Conservation (phyloP, 2,888 invertebrate genomes). For the Mongoloraphidia duomilia region DNA sequence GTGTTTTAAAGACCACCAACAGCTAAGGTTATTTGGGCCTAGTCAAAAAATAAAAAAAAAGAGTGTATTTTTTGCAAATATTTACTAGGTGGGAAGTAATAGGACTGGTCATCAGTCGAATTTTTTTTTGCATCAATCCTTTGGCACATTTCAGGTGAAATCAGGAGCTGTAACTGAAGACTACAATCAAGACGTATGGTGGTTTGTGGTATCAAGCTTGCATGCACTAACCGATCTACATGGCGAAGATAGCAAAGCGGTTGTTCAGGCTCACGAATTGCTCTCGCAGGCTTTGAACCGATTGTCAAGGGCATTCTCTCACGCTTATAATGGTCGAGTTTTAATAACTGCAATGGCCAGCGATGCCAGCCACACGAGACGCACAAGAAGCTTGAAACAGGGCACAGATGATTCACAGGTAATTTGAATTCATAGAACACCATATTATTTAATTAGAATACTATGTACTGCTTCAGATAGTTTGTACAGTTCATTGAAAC, state of each 20-base stretch:
- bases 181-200: slow-evolving; percentile 46
- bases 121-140: too few relatives aligned
- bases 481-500: neutral
- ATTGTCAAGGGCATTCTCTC: slow-evolving; percentile 37
- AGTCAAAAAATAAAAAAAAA: too few relatives aligned
- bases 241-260: slow-evolving; percentile 46
- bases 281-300: slow-evolving; percentile 39
- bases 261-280: slow-evolving; percentile 47
- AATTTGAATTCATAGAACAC: too few relatives aligned
- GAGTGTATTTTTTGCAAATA: too few relatives aligned
- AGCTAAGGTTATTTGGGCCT: too few relatives aligned
- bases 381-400: slow-evolving; percentile 26
- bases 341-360: slow-evolving; percentile 49
- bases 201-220: slow-evolving; percentile 47
- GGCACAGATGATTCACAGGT: neutral
- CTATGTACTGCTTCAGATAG: too few relatives aligned
- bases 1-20: too few relatives aligned
- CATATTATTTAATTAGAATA: too few relatives aligned
- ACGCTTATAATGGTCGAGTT: slow-evolving; percentile 41
- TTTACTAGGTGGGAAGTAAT: too few relatives aligned
- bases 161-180: slow-evolving; percentile 35
- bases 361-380: slow-evolving; percentile 48
- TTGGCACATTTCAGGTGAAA: slow-evolving; percentile 25
- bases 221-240: slow-evolving; percentile 48
- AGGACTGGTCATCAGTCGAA: too few relatives aligned